These are phyloP conservation scores for Phanerotoma sp. DNA, from an alignment of 2,888 invertebrate genomes.

Conservation along the genomic window DNA sequence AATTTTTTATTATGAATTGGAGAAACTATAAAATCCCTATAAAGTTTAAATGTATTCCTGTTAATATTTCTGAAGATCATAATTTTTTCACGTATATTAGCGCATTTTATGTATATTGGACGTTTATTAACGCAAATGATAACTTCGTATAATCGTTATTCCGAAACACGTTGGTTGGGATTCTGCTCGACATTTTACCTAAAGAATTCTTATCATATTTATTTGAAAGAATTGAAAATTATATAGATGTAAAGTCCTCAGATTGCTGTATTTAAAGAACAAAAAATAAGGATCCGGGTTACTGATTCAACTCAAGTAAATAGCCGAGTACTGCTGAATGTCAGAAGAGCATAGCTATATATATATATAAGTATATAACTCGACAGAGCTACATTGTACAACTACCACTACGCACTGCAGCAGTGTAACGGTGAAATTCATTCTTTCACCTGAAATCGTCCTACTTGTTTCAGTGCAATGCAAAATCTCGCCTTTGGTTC, in stretches of 20 bases:
- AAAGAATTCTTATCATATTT: too few relatives aligned
- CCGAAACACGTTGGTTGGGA: too few relatives aligned
- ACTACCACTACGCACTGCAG: conserved; percentile 32
- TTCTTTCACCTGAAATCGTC: conserved; percentile 37
- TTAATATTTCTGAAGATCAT: too few relatives aligned
- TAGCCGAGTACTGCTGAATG: conserved; percentile 7
- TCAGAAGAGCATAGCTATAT: conserved; percentile 7
- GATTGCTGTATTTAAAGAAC: background rate
- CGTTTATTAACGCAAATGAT: too few relatives aligned
- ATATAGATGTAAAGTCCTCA: background rate
- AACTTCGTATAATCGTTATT: too few relatives aligned
- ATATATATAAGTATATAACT: background rate
- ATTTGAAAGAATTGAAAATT: too few relatives aligned
- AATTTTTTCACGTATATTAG: too few relatives aligned
- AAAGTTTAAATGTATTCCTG: too few relatives aligned
- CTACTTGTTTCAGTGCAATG: conserved; percentile 35
- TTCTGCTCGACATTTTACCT: too few relatives aligned
- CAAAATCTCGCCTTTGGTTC: background rate
- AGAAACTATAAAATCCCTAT: too few relatives aligned
- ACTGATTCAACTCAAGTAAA: conserved; percentile 2
- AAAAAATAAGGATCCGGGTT: conserved; percentile 7
- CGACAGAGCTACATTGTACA: conserved; percentile 12
- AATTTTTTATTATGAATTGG: too few relatives aligned
- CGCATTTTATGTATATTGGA: too few relatives aligned
- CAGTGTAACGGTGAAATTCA: conserved; percentile 40